A percentile compares a stretch with the other conserved stretches of the same genome.
phyloP scores from a whole-genome alignment of 2,888 invertebrate species.

The Serripes groenlandicus region DNA sequence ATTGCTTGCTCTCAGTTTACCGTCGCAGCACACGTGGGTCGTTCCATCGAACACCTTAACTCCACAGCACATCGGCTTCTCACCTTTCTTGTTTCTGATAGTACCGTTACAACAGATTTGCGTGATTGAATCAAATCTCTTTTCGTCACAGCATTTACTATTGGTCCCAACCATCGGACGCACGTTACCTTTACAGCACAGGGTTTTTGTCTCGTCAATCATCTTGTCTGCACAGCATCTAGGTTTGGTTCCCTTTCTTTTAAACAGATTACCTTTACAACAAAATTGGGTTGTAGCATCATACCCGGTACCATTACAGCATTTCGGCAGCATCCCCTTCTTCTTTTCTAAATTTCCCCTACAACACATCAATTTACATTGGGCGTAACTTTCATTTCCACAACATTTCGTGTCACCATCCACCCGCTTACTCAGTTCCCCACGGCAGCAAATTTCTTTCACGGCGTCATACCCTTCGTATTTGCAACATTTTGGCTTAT shows the following conservation, averaged over 20 bases:
- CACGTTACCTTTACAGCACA: slow-evolving; percentile 46
- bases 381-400: slow-evolving; percentile 40
- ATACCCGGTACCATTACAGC: slow-evolving; percentile 39
- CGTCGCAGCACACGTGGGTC: slow-evolving; percentile 48
- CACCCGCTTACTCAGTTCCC: slow-evolving; percentile 21
- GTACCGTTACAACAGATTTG: slow-evolving; percentile 60
- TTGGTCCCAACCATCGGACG: slow-evolving; percentile 37
- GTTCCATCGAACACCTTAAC: slow-evolving; percentile 48
- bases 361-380: slow-evolving; percentile 57
- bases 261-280: slow-evolving; percentile 54
- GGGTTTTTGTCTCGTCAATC: slow-evolving; percentile 43
- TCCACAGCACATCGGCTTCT: slow-evolving; percentile 53
- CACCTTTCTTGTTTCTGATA: slow-evolving; percentile 36
- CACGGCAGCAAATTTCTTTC: slow-evolving; percentile 49
- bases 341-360: slow-evolving; percentile 39
- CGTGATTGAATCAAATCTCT: slow-evolving; percentile 39
- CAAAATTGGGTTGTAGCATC: slow-evolving; percentile 48
- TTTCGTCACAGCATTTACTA: slow-evolving; percentile 49
- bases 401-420: slow-evolving; percentile 59
- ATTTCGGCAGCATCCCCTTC: slow-evolving; percentile 44
- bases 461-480: slow-evolving; percentile 49
- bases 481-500: slow-evolving; percentile 53
- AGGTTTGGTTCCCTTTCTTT: slow-evolving; percentile 45
- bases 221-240: slow-evolving; percentile 55
- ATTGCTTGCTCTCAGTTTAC: slow-evolving; percentile 26